These are phyloP conservation scores for Carcina quercana DNA, from an alignment of 2,888 invertebrate species.

Conservation along the genomic window DNA sequence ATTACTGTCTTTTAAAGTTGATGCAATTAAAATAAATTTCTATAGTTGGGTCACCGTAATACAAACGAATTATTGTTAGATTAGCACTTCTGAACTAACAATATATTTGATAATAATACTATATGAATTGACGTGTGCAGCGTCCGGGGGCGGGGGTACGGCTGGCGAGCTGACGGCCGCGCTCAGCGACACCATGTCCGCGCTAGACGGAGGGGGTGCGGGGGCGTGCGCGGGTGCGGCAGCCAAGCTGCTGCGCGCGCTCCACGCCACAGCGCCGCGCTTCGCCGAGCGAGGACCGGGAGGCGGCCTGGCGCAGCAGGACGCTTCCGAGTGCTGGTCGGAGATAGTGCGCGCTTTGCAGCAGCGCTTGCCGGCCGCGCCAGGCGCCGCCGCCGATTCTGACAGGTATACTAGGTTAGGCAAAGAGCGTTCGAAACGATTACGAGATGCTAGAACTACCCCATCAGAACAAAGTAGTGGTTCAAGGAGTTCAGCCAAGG, in stretches of 20 bases:
- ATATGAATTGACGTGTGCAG: conserved; percentile 23
- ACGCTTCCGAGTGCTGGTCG: conserved; percentile 99
- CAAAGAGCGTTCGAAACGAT: background rate
- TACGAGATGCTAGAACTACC: too few species aligned
- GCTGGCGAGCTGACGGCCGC: conserved; percentile 56
- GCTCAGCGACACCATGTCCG: conserved; percentile 53
- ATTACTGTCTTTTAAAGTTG: too few species aligned
- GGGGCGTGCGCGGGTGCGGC: conserved; percentile 88
- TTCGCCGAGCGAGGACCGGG: conserved; percentile 89
- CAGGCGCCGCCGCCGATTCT: conserved; percentile 28
- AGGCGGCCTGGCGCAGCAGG: conserved; percentile 94
- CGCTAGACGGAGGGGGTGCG: conserved; percentile 73
- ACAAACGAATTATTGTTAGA: too few species aligned
- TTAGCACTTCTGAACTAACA: too few species aligned
- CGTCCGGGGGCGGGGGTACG: conserved; percentile 47
- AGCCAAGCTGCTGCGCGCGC: conserved; percentile 85
- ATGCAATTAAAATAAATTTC: too few species aligned
- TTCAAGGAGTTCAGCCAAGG: too few species aligned
- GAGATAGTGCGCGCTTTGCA: conserved; percentile 94
- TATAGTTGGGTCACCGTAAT: too few species aligned
- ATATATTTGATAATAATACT: background rate
- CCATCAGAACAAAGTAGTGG: too few species aligned
- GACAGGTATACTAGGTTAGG: too few species aligned
- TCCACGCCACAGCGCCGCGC: conserved; percentile 91
- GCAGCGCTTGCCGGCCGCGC: conserved; percentile 79